Conservation (phyloP, 2,797 vertebrate genomes). For the Crocidura indochinensis region DNA sequence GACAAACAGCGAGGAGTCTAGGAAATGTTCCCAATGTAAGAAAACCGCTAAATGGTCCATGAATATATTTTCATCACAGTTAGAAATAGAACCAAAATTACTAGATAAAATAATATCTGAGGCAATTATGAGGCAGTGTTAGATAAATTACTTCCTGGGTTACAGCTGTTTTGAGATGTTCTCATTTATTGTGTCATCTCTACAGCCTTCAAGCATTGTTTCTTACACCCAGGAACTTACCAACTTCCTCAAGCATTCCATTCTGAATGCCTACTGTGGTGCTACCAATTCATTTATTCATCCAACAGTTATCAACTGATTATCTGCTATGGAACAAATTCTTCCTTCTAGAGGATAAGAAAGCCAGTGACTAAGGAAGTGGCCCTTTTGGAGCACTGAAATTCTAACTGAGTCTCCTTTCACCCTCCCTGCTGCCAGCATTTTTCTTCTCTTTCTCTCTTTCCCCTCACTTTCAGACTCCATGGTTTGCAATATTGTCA, state of each 20-base stretch:
- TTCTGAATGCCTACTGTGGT: background rate
- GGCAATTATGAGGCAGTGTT: background rate
- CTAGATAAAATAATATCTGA: background rate
- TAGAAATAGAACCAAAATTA: background rate
- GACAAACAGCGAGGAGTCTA: background rate
- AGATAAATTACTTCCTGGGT: background rate
- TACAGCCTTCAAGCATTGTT: background rate
- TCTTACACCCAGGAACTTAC: background rate
- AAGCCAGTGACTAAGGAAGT: background rate
- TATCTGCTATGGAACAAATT: background rate
- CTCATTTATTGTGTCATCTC: background rate
- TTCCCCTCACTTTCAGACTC: no score
- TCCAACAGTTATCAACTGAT: background rate
- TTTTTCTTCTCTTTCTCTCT: no score
- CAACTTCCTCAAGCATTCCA: background rate
- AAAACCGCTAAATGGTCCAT: background rate
- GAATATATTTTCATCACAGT: background rate
- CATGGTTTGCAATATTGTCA: no score
- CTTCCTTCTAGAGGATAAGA: conserved; percentile 22
- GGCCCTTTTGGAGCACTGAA: no score
- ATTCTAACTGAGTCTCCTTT: background rate
- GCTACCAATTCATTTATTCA: background rate
- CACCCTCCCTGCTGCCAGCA: background rate
- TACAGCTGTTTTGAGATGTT: background rate
- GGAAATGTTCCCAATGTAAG: background rate